Evolutionary conservation across 2,113 vertebrate species (phyloP).

Genomic region (Hoplias malabaricus): DNA sequence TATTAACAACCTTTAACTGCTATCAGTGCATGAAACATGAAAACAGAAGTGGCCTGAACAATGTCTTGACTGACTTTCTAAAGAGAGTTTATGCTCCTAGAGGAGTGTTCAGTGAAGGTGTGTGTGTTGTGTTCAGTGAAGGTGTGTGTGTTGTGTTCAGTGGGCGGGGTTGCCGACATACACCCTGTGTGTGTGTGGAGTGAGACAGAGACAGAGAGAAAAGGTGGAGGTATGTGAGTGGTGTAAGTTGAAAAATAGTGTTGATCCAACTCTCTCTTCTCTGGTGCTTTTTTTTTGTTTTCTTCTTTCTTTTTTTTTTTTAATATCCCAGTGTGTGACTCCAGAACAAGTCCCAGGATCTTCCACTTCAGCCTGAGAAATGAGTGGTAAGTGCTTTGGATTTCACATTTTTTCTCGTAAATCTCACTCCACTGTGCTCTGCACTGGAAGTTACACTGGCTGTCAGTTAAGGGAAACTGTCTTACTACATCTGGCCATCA

Average conservation of each 20-base stretch:
- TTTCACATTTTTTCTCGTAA: background rate
- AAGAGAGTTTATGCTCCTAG: background rate
- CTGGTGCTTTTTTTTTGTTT: no score
- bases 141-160: background rate
- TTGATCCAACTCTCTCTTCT: background rate
- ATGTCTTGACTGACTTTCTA: background rate
- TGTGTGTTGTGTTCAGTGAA: background rate
- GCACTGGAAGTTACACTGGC: background rate
- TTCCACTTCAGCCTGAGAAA: background rate
- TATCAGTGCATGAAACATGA: background rate
- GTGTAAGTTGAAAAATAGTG: no score
- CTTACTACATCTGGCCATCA: no score
- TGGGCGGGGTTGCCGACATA: background rate
- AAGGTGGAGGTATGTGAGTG: background rate
- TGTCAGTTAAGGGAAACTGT: background rate
- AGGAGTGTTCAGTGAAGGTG: background rate
- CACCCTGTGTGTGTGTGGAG: background rate
- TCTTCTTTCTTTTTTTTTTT: background rate
- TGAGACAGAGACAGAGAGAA: background rate
- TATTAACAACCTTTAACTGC: no score
- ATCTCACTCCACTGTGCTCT: background rate
- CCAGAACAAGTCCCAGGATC: background rate
- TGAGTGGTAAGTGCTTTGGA: background rate
- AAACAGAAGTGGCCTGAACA: background rate
- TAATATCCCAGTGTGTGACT: background rate